Evolutionary conservation across 92 coral and sea anemone genomes (phyloP), one percentile per base, ranked within the genome.

Genomic region (Phenganax stokvisi): DNA sequence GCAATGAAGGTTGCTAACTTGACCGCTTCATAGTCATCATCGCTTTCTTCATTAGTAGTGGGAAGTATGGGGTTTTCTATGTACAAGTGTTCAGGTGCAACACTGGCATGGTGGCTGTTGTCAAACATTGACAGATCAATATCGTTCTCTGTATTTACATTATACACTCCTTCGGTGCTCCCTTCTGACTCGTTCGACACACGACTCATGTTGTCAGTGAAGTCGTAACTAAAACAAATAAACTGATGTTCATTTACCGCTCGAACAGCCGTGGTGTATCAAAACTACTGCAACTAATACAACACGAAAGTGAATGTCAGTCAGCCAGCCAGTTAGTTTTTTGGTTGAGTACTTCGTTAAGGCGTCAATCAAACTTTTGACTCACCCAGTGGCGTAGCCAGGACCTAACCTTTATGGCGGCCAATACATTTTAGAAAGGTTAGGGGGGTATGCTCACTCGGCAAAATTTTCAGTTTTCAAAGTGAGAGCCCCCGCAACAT

Each of bases 101-200:
- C 60, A 67, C 12, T 63, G 0, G 88, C 80, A 66, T 88, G 86
- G 54, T 80, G 76, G 55, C 85, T 88, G 59, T 83, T 84, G 30
- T 80, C 90, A 71, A 93, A 93, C 97, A 93, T 88, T 29, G 84
- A 81, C 75, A 89, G 78, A 71, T 93, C 97, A 56, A 93, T 89
- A 59, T 84, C 91, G 72, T 91, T 90, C 44, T 84, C 89, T 75
- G 68, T 29, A 83, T 72, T 87, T 27, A 90, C 85, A 83, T 93
- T 93, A 87, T 88, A 91, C 47, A 77, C 86, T 10, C 97, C 92
- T 15, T 86, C 80, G 54, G 78, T 37, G 81, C 92, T 91, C 17
- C 83, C 85, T 0, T 81, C 91, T 27, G 91, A 88, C 37, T 86
- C 89, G 62, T 68, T 72, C 7, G 79, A 55, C 68, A 76, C 76